These are phyloP conservation scores for Drosophila greeni DNA, from an alignment of 2,888 invertebrate species.

Conservation along the genomic window DNA sequence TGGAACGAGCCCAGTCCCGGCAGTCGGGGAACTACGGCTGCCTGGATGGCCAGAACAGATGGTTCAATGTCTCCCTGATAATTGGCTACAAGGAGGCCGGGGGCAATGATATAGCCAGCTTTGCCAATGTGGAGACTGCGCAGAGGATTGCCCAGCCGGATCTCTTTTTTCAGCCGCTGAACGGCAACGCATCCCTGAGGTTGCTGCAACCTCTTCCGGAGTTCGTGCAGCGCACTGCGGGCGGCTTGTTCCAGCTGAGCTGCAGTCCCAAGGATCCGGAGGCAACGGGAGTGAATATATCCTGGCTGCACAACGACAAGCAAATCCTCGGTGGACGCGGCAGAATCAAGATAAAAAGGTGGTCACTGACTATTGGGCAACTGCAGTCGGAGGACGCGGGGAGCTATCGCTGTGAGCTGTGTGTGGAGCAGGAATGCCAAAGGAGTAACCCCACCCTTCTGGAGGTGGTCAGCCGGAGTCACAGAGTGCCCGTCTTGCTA, in stretches of 20 bases:
- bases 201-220: slow-evolving; percentile 39
- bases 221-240: slow-evolving; percentile 84
- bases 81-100: slow-evolving; percentile 51
- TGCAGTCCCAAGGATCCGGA: slow-evolving; percentile 80
- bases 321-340: slow-evolving; percentile 20
- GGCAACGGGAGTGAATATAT: slow-evolving; percentile 81
- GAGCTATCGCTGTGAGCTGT: slow-evolving; percentile 91
- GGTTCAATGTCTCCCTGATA: slow-evolving; percentile 73
- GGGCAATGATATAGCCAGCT: slow-evolving; percentile 55
- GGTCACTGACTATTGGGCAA: slow-evolving; percentile 87
- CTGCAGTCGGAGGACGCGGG: slow-evolving; percentile 89
- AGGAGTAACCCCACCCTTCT: slow-evolving; percentile 83
- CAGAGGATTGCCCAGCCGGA: slow-evolving; percentile 11
- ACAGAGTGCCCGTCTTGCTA: slow-evolving; percentile 81
- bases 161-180: slow-evolving; percentile 32
- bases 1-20: slow-evolving; percentile 45
- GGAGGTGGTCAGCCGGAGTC: slow-evolving; percentile 88
- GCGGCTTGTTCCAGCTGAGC: slow-evolving; percentile 84
- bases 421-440: slow-evolving; percentile 88
- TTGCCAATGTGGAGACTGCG: slow-evolving; percentile 32
- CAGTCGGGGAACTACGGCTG: slow-evolving; percentile 75
- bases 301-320: slow-evolving; percentile 89
- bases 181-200: slow-evolving; percentile 22
- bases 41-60: slow-evolving; percentile 46
- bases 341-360: slow-evolving; percentile 82